Evolutionary conservation across 2,113 vertebrate species (phyloP), one percentile per base, ranked within the genome.

Genomic region (Glaucidium brasilianum): DNA sequence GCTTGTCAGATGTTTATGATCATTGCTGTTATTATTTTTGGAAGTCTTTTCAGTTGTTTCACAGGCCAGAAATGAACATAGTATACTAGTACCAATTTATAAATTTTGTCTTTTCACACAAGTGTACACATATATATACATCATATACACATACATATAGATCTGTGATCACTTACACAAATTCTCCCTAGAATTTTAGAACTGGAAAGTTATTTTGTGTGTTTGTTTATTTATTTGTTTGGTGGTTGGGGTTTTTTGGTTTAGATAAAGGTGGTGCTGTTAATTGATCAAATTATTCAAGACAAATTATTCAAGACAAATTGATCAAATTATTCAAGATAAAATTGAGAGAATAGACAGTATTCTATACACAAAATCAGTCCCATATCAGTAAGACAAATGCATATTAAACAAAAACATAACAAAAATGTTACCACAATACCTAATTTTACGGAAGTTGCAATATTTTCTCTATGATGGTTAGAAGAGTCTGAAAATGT

Each of bases 111-210:
- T 74, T 74, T 73, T 59, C 59, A 45, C 10, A 53, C 0, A 2
- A 1, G 1, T 41, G 25, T 1, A 2, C 6, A n/a, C 3, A 4
- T 9, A 19, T 2, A n/a, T 32, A 30, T n/a, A 35, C 7, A 50
- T 21, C 20, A 37, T 32, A 47, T 12, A 45, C 3, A 18, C 6
- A 3, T 11, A 34, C 9, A 14, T 22, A 15, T 35, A 41, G 10
- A 29, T 5, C 23, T 58, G 14, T 66, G 16, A 3, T 75, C 6
- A n/a, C 3, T 50, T 75, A 30, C 11, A 81, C 3, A 55, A 32
- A 29, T 85, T 77, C 5, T 80, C 8, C 12, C 14, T 35, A 73
- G 6, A 82, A 69, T 35, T 85, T 73, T 69, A 63, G 14, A 52
- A 52, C 50, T 45, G 6, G 32, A 49, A 59, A 1, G 11, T 32